phyloP scores from a whole-genome alignment of 2,888 invertebrate species.

The Andrena flavipes region DNA sequence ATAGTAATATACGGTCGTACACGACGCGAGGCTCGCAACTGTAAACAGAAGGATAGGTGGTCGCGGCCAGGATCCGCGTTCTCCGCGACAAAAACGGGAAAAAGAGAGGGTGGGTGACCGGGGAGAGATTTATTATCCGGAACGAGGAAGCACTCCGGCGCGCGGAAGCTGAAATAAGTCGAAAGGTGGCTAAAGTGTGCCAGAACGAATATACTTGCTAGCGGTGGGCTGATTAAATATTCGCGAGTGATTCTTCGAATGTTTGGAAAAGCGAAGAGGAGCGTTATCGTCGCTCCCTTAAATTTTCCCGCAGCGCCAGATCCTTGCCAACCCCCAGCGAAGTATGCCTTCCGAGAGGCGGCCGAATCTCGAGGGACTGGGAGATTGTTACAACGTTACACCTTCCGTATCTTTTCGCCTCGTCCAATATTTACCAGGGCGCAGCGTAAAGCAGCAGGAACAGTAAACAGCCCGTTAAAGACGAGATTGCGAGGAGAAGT shows the following conservation, averaged over 20 bases:
- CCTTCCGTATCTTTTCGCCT: neutral
- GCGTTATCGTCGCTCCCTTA: too few species aligned
- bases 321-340: too few species aligned
- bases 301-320: too few species aligned
- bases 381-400: neutral
- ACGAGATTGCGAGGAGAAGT: conserved; percentile 3
- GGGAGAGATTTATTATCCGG: conserved; percentile 16
- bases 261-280: too few species aligned
- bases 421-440: conserved; percentile 7
- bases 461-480: conserved; percentile 12
- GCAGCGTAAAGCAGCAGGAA: neutral
- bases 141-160: neutral
- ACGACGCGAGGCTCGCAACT: conserved; percentile 39
- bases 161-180: conserved; percentile 6
- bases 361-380: too few species aligned
- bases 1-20: conserved; percentile 63
- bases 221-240: too few species aligned
- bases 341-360: too few species aligned
- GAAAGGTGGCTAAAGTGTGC: neutral
- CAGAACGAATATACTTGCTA: neutral
- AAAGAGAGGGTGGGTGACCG: neutral
- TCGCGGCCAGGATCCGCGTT: conserved; percentile 3
- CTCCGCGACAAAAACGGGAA: conserved; percentile 6
- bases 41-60: conserved; percentile 42
- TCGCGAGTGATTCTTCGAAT: too few species aligned